Conservation (phyloP, 2,797 vertebrate genomes). For the Channa striata region DNA sequence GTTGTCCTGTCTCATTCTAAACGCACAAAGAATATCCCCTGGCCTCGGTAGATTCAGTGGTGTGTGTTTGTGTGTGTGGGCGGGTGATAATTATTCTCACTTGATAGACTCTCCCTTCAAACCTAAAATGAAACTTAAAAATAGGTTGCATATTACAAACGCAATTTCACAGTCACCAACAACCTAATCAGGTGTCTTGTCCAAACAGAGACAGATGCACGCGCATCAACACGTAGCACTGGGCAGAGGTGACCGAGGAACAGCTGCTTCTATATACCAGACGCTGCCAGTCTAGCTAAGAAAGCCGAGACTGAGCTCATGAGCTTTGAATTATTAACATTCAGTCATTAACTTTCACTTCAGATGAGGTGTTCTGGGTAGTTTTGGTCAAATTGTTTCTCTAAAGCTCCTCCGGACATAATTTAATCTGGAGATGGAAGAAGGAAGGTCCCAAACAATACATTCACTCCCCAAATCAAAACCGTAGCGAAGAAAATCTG, state of each 20-base stretch:
- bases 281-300: too few relatives aligned
- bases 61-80: constrained; percentile 4
- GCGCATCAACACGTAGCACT: neutral
- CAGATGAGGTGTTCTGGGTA: too few relatives aligned
- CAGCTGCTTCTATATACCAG: too few relatives aligned
- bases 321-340: too few relatives aligned
- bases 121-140: constrained; percentile 30
- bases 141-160: constrained; percentile 60
- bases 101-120: constrained; percentile 29
- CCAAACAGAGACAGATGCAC: neutral
- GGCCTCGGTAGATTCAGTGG: neutral
- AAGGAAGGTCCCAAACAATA: too few relatives aligned
- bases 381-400: too few relatives aligned
- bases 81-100: constrained; percentile 44
- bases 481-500: too few relatives aligned
- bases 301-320: too few relatives aligned
- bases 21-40: neutral
- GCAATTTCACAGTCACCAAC: constrained; percentile 53
- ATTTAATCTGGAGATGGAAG: too few relatives aligned
- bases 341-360: too few relatives aligned
- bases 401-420: too few relatives aligned
- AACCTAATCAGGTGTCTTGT: constrained; percentile 27
- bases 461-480: too few relatives aligned
- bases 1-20: neutral
- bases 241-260: neutral